These are phyloP conservation scores for Cryptus viduatorius DNA, from an alignment of 2,888 invertebrate species.

Conservation along the genomic window DNA sequence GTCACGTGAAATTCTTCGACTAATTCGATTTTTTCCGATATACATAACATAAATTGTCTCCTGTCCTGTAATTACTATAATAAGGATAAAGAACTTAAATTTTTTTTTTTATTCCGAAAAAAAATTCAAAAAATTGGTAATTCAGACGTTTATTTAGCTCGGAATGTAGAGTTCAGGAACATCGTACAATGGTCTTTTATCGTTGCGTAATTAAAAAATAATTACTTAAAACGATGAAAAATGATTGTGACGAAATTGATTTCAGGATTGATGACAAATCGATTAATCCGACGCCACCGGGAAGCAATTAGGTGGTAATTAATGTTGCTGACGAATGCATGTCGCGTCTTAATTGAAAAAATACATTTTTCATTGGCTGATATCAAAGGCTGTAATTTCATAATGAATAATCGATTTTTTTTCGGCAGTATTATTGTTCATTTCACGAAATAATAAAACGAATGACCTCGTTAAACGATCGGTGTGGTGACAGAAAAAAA, in stretches of 20 bases:
- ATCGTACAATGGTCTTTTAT: not conserved
- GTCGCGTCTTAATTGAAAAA: no score
- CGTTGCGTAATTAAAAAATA: not conserved
- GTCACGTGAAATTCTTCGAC: constrained; percentile 52
- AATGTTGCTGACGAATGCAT: no score
- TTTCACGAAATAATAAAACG: not conserved
- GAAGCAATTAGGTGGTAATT: no score
- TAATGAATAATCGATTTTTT: not conserved
- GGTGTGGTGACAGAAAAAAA: not conserved
- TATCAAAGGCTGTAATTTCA: no score
- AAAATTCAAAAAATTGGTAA: not conserved
- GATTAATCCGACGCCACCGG: no score
- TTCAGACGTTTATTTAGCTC: not conserved
- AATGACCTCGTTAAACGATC: constrained; percentile 22
- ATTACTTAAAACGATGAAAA: not conserved
- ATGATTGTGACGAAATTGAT: not conserved
- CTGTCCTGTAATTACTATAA: constrained; percentile 1
- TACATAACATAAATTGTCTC: constrained; percentile 20
- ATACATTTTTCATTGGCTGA: no score
- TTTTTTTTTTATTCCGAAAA: not conserved
- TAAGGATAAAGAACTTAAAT: not conserved
- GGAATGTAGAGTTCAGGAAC: not conserved
- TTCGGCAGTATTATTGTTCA: not conserved
- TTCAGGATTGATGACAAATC: not conserved
- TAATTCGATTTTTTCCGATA: constrained; percentile 49